Evolutionary conservation across 2,797 vertebrate genomes (phyloP).

Genomic region (Lagorchestes hirsutus): DNA sequence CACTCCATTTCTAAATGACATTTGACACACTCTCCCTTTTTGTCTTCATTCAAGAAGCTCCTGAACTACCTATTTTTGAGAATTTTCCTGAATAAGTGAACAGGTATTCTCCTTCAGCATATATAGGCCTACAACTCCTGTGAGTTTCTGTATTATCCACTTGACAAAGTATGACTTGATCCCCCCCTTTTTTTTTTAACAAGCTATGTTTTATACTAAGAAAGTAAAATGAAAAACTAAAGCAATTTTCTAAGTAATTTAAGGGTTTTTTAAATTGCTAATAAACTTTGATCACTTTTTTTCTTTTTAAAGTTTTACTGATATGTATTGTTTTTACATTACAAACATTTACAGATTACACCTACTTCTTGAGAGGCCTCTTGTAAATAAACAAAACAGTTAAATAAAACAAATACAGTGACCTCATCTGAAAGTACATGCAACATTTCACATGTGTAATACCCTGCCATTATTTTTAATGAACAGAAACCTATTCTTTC

Average conservation of each 20-base stretch:
- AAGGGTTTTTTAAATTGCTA: neutral
- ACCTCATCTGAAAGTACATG: neutral
- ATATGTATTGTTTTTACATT: neutral
- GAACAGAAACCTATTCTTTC: neutral
- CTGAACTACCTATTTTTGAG: neutral
- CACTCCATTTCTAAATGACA: neutral
- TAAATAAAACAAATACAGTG: neutral
- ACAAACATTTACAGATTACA: neutral
- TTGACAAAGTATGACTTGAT: neutral
- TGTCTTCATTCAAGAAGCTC: conserved; percentile 29
- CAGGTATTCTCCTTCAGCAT: neutral
- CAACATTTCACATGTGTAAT: neutral
- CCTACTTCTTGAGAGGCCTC: neutral
- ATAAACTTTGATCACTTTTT: neutral
- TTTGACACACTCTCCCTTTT: neutral
- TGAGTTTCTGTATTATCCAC: neutral
- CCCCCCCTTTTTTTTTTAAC: no score
- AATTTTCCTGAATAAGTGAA: neutral
- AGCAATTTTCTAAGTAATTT: neutral
- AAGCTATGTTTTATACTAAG: neutral
- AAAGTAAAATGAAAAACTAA: neutral
- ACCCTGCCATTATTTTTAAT: neutral
- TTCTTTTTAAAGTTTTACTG: neutral
- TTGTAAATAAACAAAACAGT: neutral
- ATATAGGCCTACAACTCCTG: neutral